Conservation (phyloP, 1,140 invertebrate genomes). For the Eriosoma lanigerum region DNA sequence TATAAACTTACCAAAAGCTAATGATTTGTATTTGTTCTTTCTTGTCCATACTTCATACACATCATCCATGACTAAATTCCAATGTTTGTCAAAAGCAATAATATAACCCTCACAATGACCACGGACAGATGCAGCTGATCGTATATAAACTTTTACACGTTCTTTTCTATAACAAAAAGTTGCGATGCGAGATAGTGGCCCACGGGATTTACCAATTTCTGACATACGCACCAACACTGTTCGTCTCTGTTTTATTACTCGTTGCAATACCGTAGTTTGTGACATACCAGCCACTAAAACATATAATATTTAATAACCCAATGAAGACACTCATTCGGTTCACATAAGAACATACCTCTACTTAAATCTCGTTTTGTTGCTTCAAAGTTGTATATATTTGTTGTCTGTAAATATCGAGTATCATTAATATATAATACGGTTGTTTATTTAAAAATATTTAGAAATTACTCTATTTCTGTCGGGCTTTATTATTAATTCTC, state of each 20-base stretch:
- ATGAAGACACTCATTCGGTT: too few species aligned
- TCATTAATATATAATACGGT: neutral
- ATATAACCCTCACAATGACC: conserved; percentile 79
- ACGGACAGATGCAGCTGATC: conserved; percentile 68
- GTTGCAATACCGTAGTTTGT: neutral
- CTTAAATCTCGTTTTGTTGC: conserved; percentile 26
- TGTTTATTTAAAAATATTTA: neutral
- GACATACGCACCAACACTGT: conserved; percentile 34
- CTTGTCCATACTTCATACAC: conserved; percentile 83
- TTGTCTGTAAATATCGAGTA: conserved; percentile 9
- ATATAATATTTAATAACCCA: neutral
- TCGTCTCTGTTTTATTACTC: neutral
- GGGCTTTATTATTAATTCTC: conserved; percentile 15
- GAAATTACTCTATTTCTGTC: conserved; percentile 15
- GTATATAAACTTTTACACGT: conserved; percentile 65
- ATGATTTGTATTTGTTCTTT: conserved; percentile 53
- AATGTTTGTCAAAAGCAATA: conserved; percentile 90
- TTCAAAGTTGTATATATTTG: neutral
- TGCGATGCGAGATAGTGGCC: conserved; percentile 36
- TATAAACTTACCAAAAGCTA: conserved; percentile 53
- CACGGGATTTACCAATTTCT: conserved; percentile 28
- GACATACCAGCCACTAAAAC: conserved; percentile 23
- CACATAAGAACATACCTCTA: neutral
- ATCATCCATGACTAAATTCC: conserved; percentile 86
- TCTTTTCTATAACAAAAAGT: conserved; percentile 4